Evolutionary conservation across 1,140 invertebrate genomes (phyloP).

Genomic region (Littorina saxatilis): DNA sequence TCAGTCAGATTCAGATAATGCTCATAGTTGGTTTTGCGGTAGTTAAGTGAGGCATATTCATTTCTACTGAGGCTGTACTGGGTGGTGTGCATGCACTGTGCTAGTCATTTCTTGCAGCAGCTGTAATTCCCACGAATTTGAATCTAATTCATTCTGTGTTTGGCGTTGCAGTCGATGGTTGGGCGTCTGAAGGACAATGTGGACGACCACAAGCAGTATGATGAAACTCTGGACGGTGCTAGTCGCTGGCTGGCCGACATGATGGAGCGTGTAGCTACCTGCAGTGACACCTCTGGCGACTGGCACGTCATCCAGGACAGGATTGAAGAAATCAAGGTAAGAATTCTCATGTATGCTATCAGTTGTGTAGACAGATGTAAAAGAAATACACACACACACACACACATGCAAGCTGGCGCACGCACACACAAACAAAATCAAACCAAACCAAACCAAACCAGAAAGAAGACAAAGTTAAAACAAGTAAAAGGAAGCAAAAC

Average conservation of each 20-base stretch:
- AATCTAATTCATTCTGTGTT: no score
- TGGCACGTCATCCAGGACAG: constrained; percentile 68
- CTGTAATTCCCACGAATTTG: no score
- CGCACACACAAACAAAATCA: no score
- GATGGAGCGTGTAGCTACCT: constrained; percentile 63
- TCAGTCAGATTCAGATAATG: no score
- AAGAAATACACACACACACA: no score
- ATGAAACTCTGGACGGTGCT: constrained; percentile 63
- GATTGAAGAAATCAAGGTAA: constrained; percentile 70
- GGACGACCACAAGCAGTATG: constrained; percentile 69
- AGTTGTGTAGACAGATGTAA: not conserved
- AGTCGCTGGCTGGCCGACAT: constrained; percentile 66
- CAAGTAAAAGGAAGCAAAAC: no score
- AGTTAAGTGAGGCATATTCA: no score
- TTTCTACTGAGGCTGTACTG: no score
- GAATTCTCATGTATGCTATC: not conserved
- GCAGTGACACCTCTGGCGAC: constrained; percentile 69
- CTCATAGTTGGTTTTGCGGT: no score
- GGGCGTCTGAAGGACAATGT: constrained; percentile 83
- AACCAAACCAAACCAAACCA: not conserved
- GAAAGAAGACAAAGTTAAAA: not conserved
- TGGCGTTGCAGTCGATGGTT: constrained; percentile 60
- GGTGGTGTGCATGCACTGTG: no score
- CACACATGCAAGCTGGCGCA: no score
- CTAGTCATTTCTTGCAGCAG: no score